phyloP scores from a whole-genome alignment of 2,888 invertebrate genomes.

The Ecliptopera silaceata region DNA sequence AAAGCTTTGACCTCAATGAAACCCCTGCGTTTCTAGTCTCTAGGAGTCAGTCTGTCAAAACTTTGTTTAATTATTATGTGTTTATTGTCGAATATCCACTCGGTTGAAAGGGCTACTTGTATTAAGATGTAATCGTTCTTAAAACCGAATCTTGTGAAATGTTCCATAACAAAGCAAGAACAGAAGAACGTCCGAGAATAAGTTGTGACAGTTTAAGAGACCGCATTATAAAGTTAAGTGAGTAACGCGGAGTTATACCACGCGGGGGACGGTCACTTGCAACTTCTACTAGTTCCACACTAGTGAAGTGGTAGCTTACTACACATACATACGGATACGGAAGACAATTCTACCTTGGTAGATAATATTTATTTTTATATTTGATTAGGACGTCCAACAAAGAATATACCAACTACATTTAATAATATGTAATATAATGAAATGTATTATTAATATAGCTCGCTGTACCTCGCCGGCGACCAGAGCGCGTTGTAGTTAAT shows the following conservation, averaged over 20 bases:
- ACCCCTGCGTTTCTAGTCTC: too few relatives aligned
- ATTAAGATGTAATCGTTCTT: not conserved
- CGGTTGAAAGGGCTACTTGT: too few relatives aligned
- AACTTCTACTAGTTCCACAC: constrained; percentile 10
- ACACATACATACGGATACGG: not conserved
- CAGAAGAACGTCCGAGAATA: constrained; percentile 23
- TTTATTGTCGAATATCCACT: too few relatives aligned
- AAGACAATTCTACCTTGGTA: not conserved
- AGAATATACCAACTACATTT: too few relatives aligned
- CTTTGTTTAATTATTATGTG: too few relatives aligned
- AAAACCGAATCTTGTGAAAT: constrained; percentile 1
- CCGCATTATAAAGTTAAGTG: constrained; percentile 34
- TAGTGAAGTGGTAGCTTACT: constrained; percentile 2
- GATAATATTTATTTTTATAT: not conserved
- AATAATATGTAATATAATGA: too few relatives aligned
- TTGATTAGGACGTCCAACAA: too few relatives aligned
- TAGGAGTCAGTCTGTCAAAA: too few relatives aligned
- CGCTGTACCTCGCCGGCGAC: too few relatives aligned
- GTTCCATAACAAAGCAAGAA: constrained; percentile 8
- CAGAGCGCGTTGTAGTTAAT: too few relatives aligned
- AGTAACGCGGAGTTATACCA: constrained; percentile 28
- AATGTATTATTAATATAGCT: too few relatives aligned
- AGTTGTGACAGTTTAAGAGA: constrained; percentile 37
- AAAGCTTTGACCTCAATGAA: too few relatives aligned
- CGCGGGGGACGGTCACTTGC: constrained; percentile 27